phyloP scores from a whole-genome alignment of 2,113 vertebrate species.

The Eidolon helvum region DNA sequence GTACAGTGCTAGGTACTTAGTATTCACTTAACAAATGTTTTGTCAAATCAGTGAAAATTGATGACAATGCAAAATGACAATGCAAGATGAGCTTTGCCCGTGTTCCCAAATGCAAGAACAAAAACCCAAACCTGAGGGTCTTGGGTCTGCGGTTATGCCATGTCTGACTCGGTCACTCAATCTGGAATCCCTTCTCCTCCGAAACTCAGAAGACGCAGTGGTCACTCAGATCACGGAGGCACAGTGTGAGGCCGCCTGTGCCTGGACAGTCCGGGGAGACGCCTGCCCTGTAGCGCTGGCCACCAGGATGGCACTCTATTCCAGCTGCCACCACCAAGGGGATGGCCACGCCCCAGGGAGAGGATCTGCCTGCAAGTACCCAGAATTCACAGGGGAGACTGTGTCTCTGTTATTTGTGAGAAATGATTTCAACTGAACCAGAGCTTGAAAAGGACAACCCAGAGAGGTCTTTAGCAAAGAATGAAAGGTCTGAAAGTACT shows the following conservation, averaged over 20 bases:
- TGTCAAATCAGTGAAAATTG: background rate
- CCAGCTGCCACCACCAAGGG: background rate
- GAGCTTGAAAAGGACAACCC: background rate
- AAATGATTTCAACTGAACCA: background rate
- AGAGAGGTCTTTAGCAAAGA: background rate
- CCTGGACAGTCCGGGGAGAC: background rate
- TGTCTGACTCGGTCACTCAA: background rate
- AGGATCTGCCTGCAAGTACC: background rate
- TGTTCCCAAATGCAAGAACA: background rate
- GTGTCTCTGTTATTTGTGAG: background rate
- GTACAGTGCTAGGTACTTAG: background rate
- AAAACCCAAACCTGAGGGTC: background rate
- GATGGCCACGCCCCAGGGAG: background rate
- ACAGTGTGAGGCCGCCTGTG: background rate
- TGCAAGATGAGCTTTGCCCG: background rate
- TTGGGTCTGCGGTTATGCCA: background rate
- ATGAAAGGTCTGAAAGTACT: background rate
- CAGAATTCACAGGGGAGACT: background rate
- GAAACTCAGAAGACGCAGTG: background rate
- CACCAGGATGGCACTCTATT: background rate
- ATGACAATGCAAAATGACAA: background rate
- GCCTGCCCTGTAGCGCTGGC: background rate
- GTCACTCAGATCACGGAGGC: background rate
- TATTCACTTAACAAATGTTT: background rate
- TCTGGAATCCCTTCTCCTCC: background rate